A percentile compares a stretch with the other conserved stretches of the same genome.
Conservation (phyloP, 2,113 vertebrate genomes). For the Catharus minimus region DNA sequence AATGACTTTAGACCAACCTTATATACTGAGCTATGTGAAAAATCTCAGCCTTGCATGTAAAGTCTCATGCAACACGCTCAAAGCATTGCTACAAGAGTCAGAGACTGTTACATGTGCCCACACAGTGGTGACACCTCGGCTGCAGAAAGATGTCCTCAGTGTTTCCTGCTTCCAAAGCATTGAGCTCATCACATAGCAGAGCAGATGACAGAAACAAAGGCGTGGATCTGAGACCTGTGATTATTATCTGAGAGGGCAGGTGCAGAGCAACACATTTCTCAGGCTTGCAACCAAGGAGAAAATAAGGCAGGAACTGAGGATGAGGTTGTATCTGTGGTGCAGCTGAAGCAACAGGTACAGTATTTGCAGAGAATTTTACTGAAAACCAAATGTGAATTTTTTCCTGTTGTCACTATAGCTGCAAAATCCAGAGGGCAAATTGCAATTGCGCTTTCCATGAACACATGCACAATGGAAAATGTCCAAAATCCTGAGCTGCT, state of each 20-base stretch:
- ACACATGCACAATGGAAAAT: background rate
- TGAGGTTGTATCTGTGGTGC: background rate
- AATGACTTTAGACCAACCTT: background rate
- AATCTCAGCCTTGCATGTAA: background rate
- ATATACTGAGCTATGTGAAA: background rate
- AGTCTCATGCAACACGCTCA: background rate
- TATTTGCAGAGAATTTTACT: background rate
- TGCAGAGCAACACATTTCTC: slow-evolving; percentile 12
- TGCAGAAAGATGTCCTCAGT: background rate
- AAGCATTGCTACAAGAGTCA: background rate
- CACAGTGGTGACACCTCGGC: background rate
- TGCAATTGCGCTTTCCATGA: background rate
- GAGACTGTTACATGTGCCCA: background rate
- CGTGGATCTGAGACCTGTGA: slow-evolving; percentile 35
- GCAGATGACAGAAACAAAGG: slow-evolving; percentile 55
- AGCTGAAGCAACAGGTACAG: background rate
- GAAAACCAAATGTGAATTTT: background rate
- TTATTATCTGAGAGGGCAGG: slow-evolving; percentile 16
- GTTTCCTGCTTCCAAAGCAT: slow-evolving; percentile 59
- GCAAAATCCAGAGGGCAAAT: background rate
- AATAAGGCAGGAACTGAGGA: background rate
- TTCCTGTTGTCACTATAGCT: background rate
- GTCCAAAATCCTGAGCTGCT: background rate
- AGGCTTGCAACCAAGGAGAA: background rate
- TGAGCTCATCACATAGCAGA: slow-evolving; percentile 59